Percentiles rank a stretch among this genome's conserved stretches.
These are phyloP conservation scores for Hirtodrosophila histrioides DNA, from an alignment of 2,888 invertebrate species.

Conservation along the genomic window DNA sequence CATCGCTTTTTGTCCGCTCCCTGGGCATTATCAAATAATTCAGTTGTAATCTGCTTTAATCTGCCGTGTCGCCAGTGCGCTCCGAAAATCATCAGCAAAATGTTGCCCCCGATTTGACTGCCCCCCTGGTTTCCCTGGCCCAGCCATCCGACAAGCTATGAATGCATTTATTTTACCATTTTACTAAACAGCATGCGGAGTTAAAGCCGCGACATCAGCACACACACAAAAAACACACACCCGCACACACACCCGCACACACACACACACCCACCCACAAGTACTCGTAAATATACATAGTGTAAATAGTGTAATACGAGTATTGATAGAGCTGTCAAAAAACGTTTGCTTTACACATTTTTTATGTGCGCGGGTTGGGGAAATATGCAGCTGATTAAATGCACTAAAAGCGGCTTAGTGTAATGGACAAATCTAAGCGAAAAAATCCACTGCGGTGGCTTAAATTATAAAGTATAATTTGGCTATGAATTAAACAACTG, in stretches of 20 bases:
- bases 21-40: constrained; percentile 75
- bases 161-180: constrained; percentile 64
- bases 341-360: constrained; percentile 49
- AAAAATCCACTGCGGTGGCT: constrained; percentile 43
- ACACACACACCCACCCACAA: not conserved
- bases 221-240: not conserved
- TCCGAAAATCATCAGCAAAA: constrained; percentile 41
- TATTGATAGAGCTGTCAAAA: constrained; percentile 63
- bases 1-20: not conserved
- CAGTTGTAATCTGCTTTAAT: constrained; percentile 73
- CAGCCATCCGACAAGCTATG: constrained; percentile 24
- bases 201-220: constrained; percentile 57
- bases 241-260: not conserved
- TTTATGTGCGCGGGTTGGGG: constrained; percentile 10
- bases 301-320: constrained; percentile 7
- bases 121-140: too few species aligned
- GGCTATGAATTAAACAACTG: constrained; percentile 40
- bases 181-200: constrained; percentile 65
- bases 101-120: constrained; percentile 41
- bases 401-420: constrained; percentile 72
- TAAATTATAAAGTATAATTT: constrained; percentile 57
- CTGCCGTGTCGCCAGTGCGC: constrained; percentile 23
- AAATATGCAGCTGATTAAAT: constrained; percentile 65
- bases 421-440: constrained; percentile 56
- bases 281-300: constrained; percentile 1